phyloP scores from a whole-genome alignment of 2,888 invertebrate species.

The Lomographa bimaculata region DNA sequence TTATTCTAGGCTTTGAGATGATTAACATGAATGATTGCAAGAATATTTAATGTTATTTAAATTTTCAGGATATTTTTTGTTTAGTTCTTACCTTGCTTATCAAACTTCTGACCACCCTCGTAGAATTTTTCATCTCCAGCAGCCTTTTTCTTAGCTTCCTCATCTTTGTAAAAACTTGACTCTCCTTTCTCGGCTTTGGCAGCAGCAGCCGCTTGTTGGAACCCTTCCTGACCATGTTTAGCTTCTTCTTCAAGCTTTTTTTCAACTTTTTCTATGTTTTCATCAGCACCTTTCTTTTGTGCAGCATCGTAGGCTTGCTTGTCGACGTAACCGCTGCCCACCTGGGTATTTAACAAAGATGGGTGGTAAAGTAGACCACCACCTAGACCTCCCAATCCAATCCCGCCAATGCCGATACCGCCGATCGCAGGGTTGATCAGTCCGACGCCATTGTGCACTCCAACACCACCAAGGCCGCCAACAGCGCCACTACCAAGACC shows the following conservation, averaged over 20 bases:
- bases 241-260: conserved; percentile 82
- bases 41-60: no score
- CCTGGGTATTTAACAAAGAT: conserved; percentile 61
- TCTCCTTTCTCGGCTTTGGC: conserved; percentile 82
- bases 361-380: conserved; percentile 71
- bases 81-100: conserved; percentile 77
- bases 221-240: conserved; percentile 83
- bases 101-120: conserved; percentile 81
- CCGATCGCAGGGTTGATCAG: conserved; percentile 59
- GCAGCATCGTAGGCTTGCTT: conserved; percentile 82
- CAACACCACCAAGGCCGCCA: conserved; percentile 41
- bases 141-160: conserved; percentile 83
- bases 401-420: conserved; percentile 60
- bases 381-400: conserved; percentile 47
- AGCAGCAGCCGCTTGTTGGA: conserved; percentile 79
- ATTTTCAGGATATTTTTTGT: no score
- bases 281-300: conserved; percentile 82
- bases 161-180: conserved; percentile 78
- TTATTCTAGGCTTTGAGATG: no score
- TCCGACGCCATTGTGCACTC: conserved; percentile 45
- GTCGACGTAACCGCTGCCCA: conserved; percentile 77
- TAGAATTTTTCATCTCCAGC: conserved; percentile 84
- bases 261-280: conserved; percentile 78
- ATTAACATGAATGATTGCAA: no score
- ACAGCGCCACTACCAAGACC: conserved; percentile 34